These are phyloP conservation scores for Chymomyza procnemis DNA, from an alignment of 2,888 invertebrate genomes.

Conservation along the genomic window DNA sequence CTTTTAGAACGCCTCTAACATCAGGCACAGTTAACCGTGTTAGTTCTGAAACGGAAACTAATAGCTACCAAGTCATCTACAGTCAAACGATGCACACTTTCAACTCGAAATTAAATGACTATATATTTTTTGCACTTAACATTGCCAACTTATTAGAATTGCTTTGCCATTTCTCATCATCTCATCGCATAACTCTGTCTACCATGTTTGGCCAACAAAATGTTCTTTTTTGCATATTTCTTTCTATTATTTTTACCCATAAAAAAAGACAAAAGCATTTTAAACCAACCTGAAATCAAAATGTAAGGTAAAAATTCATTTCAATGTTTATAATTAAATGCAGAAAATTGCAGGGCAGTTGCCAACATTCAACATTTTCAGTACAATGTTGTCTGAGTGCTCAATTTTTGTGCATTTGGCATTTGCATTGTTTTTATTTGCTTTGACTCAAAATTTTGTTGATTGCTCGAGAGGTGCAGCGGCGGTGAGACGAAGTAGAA, in stretches of 20 bases:
- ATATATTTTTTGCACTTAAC: too few relatives aligned
- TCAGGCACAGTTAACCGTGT: too few relatives aligned
- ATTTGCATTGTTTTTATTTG: neutral
- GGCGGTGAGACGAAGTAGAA: neutral
- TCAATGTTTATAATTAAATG: conserved; percentile 5
- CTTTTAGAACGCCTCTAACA: too few relatives aligned
- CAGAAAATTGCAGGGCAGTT: conserved; percentile 2
- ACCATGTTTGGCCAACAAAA: too few relatives aligned
- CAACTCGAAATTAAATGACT: too few relatives aligned
- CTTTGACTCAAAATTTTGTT: neutral
- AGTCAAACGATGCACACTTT: too few relatives aligned
- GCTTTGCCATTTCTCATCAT: too few relatives aligned
- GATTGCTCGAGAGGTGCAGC: neutral
- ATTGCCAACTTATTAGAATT: too few relatives aligned
- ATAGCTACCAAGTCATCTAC: too few relatives aligned
- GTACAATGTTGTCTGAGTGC: conserved; percentile 1
- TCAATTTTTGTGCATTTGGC: conserved; percentile 1
- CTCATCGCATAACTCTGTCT: too few relatives aligned
- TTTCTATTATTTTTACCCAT: neutral
- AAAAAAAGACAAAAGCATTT: neutral
- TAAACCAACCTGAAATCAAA: neutral
- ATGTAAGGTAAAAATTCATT: neutral
- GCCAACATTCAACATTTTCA: neutral
- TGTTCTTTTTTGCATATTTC: neutral
- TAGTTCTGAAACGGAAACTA: too few relatives aligned